Conservation (phyloP, 2,797 vertebrate genomes). For the Thalassophryne amazonica region DNA sequence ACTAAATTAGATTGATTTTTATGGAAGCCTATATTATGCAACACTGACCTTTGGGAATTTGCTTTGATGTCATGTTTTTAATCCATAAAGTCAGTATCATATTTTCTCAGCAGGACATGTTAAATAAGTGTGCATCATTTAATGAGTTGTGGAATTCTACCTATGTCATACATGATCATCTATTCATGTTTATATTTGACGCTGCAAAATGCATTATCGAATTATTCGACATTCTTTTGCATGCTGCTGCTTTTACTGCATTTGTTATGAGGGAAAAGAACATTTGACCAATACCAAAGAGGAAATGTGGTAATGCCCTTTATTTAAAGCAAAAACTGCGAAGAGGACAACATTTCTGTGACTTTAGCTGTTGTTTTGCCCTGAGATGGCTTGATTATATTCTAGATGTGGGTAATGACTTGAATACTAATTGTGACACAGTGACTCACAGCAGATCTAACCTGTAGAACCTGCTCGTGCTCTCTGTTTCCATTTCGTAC, state of each 20-base stretch:
- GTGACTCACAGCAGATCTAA: slow-evolving; percentile 27
- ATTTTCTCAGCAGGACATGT: not conserved
- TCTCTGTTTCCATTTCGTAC: not conserved
- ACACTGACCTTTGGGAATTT: too few relatives aligned
- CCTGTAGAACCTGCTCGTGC: slow-evolving; percentile 56
- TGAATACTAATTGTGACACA: slow-evolving; percentile 44
- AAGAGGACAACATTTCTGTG: slow-evolving; percentile 9
- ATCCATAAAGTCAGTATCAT: slow-evolving; percentile 4
- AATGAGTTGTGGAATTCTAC: not conserved
- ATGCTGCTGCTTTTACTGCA: slow-evolving; percentile 3
- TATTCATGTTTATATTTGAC: not conserved
- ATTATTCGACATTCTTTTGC: not conserved
- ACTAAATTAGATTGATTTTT: too few relatives aligned
- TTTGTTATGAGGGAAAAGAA: slow-evolving; percentile 3
- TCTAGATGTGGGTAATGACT: slow-evolving; percentile 49
- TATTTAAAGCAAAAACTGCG: slow-evolving; percentile 29
- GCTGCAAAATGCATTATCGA: too few relatives aligned
- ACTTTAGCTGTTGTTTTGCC: not conserved
- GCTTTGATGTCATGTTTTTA: too few relatives aligned
- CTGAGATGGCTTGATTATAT: slow-evolving; percentile 17
- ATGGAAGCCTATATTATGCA: too few relatives aligned
- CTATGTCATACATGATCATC: not conserved
- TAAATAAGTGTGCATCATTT: slow-evolving; percentile 8
- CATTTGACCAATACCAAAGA: slow-evolving; percentile 63
- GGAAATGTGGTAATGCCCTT: slow-evolving; percentile 6